Conservation (phyloP, 2,888 invertebrate species). For the Amblyjoppa proteus region DNA sequence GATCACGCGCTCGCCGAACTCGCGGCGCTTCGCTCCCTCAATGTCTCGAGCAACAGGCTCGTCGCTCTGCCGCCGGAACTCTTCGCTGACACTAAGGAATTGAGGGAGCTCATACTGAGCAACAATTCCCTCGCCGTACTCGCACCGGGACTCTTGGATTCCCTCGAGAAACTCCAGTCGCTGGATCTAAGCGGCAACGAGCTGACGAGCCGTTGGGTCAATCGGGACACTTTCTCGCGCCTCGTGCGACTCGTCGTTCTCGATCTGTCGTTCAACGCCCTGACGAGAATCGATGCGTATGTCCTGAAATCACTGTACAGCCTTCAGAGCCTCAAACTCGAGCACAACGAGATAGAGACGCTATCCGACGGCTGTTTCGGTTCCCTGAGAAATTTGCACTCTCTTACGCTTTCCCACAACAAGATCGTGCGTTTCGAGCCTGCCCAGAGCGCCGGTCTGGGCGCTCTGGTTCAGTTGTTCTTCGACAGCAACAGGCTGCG, state of each 20-base stretch:
- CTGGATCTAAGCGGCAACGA: constrained; percentile 91
- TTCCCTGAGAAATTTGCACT: constrained; percentile 91
- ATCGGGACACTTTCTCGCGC: constrained; percentile 91
- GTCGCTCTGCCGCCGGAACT: constrained; percentile 92
- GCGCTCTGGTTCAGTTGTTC: constrained; percentile 90
- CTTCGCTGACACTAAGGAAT: constrained; percentile 90
- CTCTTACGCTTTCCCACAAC: constrained; percentile 91
- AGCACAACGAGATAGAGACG: constrained; percentile 89
- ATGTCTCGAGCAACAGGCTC: constrained; percentile 92
- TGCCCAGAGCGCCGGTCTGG: constrained; percentile 90
- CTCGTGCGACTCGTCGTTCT: constrained; percentile 91
- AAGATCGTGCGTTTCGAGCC: constrained; percentile 89
- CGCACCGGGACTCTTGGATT: constrained; percentile 91
- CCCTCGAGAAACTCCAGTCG: constrained; percentile 90
- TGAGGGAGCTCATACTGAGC: constrained; percentile 90
- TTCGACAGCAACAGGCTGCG: constrained; percentile 91
- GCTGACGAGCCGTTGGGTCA: constrained; percentile 92
- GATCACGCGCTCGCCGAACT: constrained; percentile 92
- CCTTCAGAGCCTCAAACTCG: constrained; percentile 91
- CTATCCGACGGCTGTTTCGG: constrained; percentile 91
- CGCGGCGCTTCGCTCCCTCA: constrained; percentile 89
- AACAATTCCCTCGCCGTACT: constrained; percentile 92
- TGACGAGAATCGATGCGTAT: constrained; percentile 90
- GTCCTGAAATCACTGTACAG: constrained; percentile 91
- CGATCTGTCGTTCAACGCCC: constrained; percentile 90